These are phyloP conservation scores for Monopterus albus DNA, from an alignment of 2,113 vertebrate genomes.

Conservation along the genomic window DNA sequence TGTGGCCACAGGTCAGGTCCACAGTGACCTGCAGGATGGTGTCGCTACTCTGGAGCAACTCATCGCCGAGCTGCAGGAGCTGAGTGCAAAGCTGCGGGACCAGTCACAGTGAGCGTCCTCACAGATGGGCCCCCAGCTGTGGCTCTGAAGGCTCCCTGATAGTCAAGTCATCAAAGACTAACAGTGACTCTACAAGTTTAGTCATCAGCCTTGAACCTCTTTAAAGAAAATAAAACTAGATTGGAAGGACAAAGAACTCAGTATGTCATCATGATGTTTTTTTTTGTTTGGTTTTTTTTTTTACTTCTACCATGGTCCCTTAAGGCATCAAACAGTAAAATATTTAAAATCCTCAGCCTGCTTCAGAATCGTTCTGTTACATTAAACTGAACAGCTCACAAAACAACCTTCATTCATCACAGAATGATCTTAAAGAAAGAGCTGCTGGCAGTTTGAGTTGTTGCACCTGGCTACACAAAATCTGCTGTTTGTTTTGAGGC, in stretches of 20 bases:
- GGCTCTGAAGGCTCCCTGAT: not conserved
- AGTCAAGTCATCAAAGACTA: no score
- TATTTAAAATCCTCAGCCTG: not conserved
- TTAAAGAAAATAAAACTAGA: no score
- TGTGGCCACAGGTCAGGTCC: conserved; percentile 82
- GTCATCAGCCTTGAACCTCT: no score
- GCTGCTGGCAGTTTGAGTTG: not conserved
- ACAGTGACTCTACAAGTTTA: not conserved
- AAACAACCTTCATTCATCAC: not conserved
- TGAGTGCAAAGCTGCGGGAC: conserved; percentile 83
- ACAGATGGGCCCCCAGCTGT: no score
- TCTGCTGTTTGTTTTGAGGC: no score
- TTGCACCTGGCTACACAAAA: not conserved
- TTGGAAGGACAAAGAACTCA: conserved; percentile 1
- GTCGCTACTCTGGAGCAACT: conserved; percentile 83
- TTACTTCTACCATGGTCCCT: conserved; percentile 1
- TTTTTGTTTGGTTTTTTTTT: no score
- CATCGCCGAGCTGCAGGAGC: conserved; percentile 86
- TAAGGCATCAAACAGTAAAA: conserved; percentile 17
- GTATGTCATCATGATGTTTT: conserved; percentile 2
- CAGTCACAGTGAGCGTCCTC: conserved; percentile 72
- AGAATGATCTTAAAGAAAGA: not conserved
- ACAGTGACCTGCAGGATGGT: conserved; percentile 82
- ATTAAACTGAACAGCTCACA: not conserved
- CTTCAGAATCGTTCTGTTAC: not conserved